Evolutionary conservation across 2,113 vertebrate genomes (phyloP).

Genomic region (mouse (Mus musculus)): DNA sequence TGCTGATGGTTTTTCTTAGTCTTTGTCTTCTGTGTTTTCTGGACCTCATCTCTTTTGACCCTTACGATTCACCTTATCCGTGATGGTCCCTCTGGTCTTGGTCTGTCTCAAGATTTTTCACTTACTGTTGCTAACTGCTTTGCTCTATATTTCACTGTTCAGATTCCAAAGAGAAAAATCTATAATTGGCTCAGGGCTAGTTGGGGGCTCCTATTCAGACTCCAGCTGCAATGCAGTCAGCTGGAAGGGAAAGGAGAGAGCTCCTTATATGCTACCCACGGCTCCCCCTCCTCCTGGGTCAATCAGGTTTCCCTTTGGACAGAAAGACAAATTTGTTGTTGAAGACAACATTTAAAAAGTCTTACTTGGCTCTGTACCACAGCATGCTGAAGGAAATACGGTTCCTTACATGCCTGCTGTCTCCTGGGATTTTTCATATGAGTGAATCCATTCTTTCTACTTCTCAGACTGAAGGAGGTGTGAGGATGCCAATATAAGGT

Average conservation of each 20-base stretch:
- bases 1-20: slow-evolving; percentile 4
- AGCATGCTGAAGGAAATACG: slow-evolving; percentile 9
- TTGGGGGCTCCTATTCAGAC: not conserved
- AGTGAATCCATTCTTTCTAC: not conserved
- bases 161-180: slow-evolving; percentile 23
- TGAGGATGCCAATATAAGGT: not conserved
- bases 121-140: slow-evolving; percentile 1
- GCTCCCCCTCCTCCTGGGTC: not conserved
- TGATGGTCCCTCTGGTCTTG: not conserved
- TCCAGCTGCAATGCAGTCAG: not conserved
- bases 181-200: not conserved
- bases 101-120: slow-evolving; percentile 34
- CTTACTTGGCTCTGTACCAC: not conserved
- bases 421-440: not conserved
- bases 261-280: not conserved
- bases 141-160: not conserved
- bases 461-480: slow-evolving; percentile 4
- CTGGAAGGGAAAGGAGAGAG: not conserved
- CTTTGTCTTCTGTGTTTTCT: slow-evolving; percentile 14
- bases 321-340: not conserved
- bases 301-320: not conserved
- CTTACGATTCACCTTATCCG: not conserved
- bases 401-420: not conserved
- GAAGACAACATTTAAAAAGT: slow-evolving; percentile 43
- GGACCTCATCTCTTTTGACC: slow-evolving; percentile 5